phyloP scores from a whole-genome alignment of 2,888 invertebrate species.

The Philhelius pedissequus region DNA sequence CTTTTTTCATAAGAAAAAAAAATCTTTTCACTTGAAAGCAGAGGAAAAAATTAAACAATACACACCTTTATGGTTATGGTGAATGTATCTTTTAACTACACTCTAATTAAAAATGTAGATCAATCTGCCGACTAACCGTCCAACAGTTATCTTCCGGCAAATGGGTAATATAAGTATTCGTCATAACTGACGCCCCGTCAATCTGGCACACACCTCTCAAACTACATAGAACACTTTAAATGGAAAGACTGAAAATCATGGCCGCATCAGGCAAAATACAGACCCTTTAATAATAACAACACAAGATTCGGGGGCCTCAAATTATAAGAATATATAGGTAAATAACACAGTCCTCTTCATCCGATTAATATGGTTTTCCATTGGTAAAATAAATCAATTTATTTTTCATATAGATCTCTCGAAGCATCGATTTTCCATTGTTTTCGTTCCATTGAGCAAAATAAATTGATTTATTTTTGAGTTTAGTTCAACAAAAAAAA shows the following conservation, averaged over 20 bases:
- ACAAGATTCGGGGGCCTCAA: too few species aligned
- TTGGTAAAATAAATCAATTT: too few species aligned
- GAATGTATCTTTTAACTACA: slow-evolving; percentile 21
- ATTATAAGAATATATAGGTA: too few species aligned
- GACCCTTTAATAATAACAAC: not conserved
- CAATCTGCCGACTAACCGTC: slow-evolving; percentile 38
- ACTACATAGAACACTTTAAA: not conserved
- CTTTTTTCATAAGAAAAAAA: not conserved
- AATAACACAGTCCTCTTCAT: too few species aligned
- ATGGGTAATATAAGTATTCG: slow-evolving; percentile 23
- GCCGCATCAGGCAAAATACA: not conserved
- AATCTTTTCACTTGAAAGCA: not conserved
- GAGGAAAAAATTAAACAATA: not conserved
- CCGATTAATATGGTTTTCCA: too few species aligned
- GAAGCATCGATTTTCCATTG: too few species aligned
- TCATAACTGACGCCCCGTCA: slow-evolving; percentile 16
- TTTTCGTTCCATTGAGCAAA: too few species aligned
- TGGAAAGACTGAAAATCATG: not conserved
- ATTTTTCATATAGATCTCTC: too few species aligned
- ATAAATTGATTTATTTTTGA: too few species aligned
- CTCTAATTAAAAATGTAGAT: slow-evolving; percentile 58
- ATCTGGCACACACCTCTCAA: not conserved
- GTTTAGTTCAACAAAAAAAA: too few species aligned
- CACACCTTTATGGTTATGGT: slow-evolving; percentile 13
- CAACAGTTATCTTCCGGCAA: slow-evolving; percentile 22